phyloP scores from a whole-genome alignment of 2,797 vertebrate species.

The Pteropus rufus region DNA sequence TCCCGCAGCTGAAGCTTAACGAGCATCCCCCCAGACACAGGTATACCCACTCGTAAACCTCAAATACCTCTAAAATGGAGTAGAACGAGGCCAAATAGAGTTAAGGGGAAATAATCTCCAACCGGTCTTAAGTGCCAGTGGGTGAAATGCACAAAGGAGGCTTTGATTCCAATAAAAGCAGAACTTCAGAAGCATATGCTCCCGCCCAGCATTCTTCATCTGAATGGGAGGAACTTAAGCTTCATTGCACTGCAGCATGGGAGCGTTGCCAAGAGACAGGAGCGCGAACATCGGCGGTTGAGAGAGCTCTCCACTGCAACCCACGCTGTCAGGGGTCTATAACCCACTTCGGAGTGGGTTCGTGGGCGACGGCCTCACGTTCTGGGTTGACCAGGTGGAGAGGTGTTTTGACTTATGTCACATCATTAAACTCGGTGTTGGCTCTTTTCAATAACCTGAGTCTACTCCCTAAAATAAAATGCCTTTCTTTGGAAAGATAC shows the following conservation, averaged over 20 bases:
- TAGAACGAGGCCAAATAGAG: not conserved
- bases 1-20: not conserved
- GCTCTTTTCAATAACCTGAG: not conserved
- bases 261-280: slow-evolving; percentile 51
- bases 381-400: not conserved
- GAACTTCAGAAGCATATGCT: slow-evolving; percentile 56
- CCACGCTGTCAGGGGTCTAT: slow-evolving; percentile 27
- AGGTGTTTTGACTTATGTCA: not conserved
- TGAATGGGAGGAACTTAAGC: slow-evolving; percentile 49
- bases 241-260: slow-evolving; percentile 33
- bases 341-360: slow-evolving; percentile 1
- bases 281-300: slow-evolving; percentile 53
- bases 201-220: slow-evolving; percentile 59
- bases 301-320: not conserved
- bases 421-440: not conserved
- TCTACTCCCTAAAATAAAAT: slow-evolving; percentile 1
- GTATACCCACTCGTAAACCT: not conserved
- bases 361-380: slow-evolving; percentile 18
- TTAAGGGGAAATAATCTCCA: slow-evolving; percentile 45
- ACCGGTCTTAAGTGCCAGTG: not conserved
- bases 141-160: slow-evolving; percentile 32
- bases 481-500: not conserved
- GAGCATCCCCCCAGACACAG: not conserved
- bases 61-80: not conserved
- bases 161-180: slow-evolving; percentile 45